phyloP scores from a whole-genome alignment of 1,140 invertebrate genomes.

The Caerostris darwini region DNA sequence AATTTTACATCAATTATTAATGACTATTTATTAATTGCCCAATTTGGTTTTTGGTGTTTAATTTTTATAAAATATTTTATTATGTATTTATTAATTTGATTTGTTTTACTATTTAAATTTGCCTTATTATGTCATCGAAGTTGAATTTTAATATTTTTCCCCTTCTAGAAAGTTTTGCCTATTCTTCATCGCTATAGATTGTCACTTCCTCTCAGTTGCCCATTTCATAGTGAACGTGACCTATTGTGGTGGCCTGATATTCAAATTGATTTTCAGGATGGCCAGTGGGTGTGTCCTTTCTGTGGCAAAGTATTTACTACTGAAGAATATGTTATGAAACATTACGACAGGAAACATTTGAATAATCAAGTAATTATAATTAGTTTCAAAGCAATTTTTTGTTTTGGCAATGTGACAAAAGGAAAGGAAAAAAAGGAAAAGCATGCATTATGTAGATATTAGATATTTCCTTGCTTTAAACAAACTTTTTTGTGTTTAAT shows the following conservation, averaged over 20 bases:
- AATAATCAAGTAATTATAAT: background rate
- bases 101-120: background rate
- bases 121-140: background rate
- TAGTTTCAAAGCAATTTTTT: no score
- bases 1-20: no score
- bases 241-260: slow-evolving; percentile 84
- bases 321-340: slow-evolving; percentile 92
- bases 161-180: slow-evolving; percentile 90
- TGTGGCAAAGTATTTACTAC: slow-evolving; percentile 96
- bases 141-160: background rate
- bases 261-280: slow-evolving; percentile 86
- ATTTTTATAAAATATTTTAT: background rate
- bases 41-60: background rate
- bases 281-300: slow-evolving; percentile 92
- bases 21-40: no score
- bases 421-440: no score
- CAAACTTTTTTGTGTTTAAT: no score
- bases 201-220: slow-evolving; percentile 92
- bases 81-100: background rate
- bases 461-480: no score
- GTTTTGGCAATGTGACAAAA: no score
- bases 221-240: slow-evolving; percentile 92
- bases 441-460: no score
- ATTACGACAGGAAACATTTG: slow-evolving; percentile 89
- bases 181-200: slow-evolving; percentile 92